A percentile compares a stretch with the other conserved stretches of the same genome.
phyloP scores from a whole-genome alignment of 2,888 invertebrate genomes.

The Portevinia maculata region DNA sequence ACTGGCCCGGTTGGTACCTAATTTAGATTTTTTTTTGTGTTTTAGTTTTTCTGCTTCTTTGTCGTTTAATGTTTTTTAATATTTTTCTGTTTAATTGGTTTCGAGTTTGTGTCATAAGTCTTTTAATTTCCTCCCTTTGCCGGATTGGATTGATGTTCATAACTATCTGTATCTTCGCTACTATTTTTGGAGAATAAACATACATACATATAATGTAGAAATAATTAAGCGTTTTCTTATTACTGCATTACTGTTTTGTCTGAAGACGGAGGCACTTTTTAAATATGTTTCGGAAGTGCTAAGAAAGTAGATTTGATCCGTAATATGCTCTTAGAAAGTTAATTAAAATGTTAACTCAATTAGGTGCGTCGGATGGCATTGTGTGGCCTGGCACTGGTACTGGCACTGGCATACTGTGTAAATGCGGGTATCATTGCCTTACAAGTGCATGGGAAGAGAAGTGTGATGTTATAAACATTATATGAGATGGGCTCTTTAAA shows the following conservation, averaged over 20 bases:
- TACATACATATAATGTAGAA: constrained; percentile 5
- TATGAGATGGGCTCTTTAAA: background rate
- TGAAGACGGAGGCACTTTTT: constrained; percentile 31
- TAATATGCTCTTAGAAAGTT: constrained; percentile 63
- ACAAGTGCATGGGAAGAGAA: constrained; percentile 14
- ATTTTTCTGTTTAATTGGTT: constrained; percentile 73
- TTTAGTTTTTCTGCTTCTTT: background rate
- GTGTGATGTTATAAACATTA: constrained; percentile 15
- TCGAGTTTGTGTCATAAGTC: constrained; percentile 72
- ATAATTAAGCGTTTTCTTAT: constrained; percentile 53
- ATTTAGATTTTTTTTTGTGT: constrained; percentile 50
- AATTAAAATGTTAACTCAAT: constrained; percentile 68
- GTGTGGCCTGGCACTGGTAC: constrained; percentile 24
- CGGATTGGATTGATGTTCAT: constrained; percentile 16
- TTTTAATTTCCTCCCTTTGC: constrained; percentile 57
- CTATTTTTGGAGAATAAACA: constrained; percentile 1
- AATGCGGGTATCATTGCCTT: constrained; percentile 38
- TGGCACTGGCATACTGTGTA: too few species aligned
- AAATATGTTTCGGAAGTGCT: constrained; percentile 67
- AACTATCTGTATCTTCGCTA: too few species aligned
- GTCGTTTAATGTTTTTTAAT: constrained; percentile 69
- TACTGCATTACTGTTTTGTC: constrained; percentile 23
- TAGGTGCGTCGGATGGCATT: constrained; percentile 54
- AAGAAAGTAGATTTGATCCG: constrained; percentile 56
- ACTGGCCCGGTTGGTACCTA: constrained; percentile 49